These are phyloP conservation scores for Epistrophe grossulariae DNA, from an alignment of 2,888 invertebrate species.

Conservation along the genomic window DNA sequence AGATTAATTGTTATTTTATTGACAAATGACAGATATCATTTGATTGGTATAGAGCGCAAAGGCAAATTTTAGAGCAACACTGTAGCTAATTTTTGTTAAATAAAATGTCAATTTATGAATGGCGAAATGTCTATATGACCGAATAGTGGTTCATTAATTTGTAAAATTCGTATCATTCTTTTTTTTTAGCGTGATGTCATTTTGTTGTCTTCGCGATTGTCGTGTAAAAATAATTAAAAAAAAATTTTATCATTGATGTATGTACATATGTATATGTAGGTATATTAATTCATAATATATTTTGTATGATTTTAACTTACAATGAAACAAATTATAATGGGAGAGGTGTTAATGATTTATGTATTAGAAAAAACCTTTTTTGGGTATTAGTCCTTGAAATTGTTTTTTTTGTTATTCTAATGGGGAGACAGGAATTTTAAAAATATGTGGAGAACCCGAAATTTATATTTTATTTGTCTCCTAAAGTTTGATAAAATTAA, in stretches of 20 bases:
- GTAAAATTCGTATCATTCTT: slow-evolving; percentile 51
- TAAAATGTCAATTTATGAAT: slow-evolving; percentile 53
- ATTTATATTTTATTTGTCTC: neutral
- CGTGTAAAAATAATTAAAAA: slow-evolving; percentile 10
- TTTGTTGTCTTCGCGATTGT: slow-evolving; percentile 19
- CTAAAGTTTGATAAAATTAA: neutral
- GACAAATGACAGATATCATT: slow-evolving; percentile 66
- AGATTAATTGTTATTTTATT: slow-evolving; percentile 72
- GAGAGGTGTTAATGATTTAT: slow-evolving; percentile 20
- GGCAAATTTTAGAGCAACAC: slow-evolving; percentile 30
- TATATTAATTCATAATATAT: neutral
- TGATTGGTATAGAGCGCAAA: slow-evolving; percentile 36
- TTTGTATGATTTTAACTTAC: neutral
- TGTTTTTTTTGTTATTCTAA: neutral
- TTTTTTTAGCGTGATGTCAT: slow-evolving; percentile 56
- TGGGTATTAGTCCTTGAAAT: slow-evolving; percentile 5
- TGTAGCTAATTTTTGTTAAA: slow-evolving; percentile 11
- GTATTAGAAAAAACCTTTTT: neutral
- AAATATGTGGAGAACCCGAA: neutral
- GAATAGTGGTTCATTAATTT: slow-evolving; percentile 19
- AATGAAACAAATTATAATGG: neutral
- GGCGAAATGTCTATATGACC: slow-evolving; percentile 36
- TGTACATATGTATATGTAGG: neutral
- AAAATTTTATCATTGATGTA: neutral
- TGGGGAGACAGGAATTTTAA: neutral